Evolutionary conservation across 35 echinoderm and acorn worm species (phyloP), one percentile per base, ranked within the genome.

Genomic region (Apostichopus parvimensis): DNA sequence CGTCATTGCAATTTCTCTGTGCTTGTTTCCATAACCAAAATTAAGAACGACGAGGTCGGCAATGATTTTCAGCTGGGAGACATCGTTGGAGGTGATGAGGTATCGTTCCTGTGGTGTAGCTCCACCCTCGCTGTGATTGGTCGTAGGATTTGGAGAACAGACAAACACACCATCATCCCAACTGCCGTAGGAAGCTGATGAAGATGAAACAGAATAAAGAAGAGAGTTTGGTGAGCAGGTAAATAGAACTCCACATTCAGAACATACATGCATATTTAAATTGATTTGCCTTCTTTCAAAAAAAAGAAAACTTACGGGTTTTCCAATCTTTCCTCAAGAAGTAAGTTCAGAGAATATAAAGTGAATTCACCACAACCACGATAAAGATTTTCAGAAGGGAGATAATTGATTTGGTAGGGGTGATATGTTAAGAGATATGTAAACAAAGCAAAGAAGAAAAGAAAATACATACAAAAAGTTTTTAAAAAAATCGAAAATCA

Each of bases 11-110:
- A 99, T 17, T 6, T 94, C 79, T 56, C 95, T 64, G 68, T 96
- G 95, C 45, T 93, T 86, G 73, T 92, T 91, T 25, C 97, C 97
- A 91, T 96, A 99, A 89, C 97, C 94, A 77, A 95, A 80, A 80
- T 95, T 99, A 26, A 96, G 76, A 0, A 96, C 92, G 8, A 98
- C 93, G 54, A 95, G 64, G 60, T 95, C 87, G 57, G 91, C 93
- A 65, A 89, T 88, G 18, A 99, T 87, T 34, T 92, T 83, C 56
- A 99, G 64, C 12, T 90, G 87, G 20, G 89, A 14, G 61, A 99
- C 92, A 23, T 99, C 97, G 57, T 91, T 73, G 4, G 71, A 82
- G 45, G 87, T 90, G 8, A 99, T 91, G 68, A 90, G 87, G 66
- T 89, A 96, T 8, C 66, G 57, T 17, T 92, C 66, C 80, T 94